Base-by-base conservation (phyloP, 2,888 invertebrate genomes). In the Tetropium fuscum region DNA sequence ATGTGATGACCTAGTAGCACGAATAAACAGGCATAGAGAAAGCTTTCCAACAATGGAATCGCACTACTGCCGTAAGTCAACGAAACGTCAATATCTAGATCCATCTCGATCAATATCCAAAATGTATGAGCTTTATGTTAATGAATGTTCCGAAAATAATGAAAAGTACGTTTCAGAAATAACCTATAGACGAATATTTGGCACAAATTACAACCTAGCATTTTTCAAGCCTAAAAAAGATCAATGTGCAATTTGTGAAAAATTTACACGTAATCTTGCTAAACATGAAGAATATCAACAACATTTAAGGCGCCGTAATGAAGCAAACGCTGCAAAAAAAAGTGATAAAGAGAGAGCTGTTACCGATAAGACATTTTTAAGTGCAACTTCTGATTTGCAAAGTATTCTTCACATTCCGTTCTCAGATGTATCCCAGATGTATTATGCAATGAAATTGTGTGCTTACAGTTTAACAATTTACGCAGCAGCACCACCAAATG, bases 211-310 rank as follows among this genome's bases (percentile, higher is more conserved):
- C 40, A 68, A 66, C 44, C 32, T 64, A 22, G 55, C 60, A 13
- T 68, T 68, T 49, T 60, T 60, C 32, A 53, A 57, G 3, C 63
- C 69, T n/a, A 68, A 69, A 49, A 68, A 69, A 38, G 64, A 66
- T 41, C 59, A 63, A 36, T 69, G 65, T 49, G 45, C 41, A 34
- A 44, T 55, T 20, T 69, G 67, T 34, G 22, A 27, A 34, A 32
- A 54, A 36, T 56, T 53, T 19, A 38, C 19, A 53, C 11, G 7
- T 8, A 36, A 58, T 8, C 10, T 20, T 8, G 20, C 45, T 30
- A 36, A 41, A 18, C 18, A 56, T 41, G 51, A 63, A 56, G 40
- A 66, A 44, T 63, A 69, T 56, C 19, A 63, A 57, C 15, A 55
- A 43, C 68, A 71, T 61, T 30, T 69, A 48, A 13, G 30, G 47